Evolutionary conservation across 1,140 invertebrate species (phyloP).

Genomic region (Drosophila saltans): DNA sequence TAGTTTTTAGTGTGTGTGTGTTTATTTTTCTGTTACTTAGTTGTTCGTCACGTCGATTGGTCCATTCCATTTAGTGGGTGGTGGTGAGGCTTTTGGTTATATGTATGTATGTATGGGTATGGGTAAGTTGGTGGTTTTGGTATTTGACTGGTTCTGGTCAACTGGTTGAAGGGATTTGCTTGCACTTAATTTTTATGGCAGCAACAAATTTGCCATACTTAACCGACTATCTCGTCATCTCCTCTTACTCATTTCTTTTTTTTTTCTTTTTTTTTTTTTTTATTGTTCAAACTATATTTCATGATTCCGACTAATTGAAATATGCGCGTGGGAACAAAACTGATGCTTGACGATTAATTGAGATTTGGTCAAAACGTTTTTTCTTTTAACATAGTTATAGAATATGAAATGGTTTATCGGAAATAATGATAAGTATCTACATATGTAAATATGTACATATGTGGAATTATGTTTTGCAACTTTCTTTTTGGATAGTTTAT

Average conservation of each 20-base stretch:
- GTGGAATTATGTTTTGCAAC: too few species aligned
- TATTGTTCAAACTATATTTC: constrained; percentile 56
- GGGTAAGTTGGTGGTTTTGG: constrained; percentile 9
- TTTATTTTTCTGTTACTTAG: constrained; percentile 47
- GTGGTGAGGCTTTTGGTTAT: too few species aligned
- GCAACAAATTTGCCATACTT: constrained; percentile 21
- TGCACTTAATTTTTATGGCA: constrained; percentile 42
- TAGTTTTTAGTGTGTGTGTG: constrained; percentile 7
- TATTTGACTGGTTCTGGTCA: constrained; percentile 13
- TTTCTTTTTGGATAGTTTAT: too few species aligned
- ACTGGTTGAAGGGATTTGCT: constrained; percentile 34
- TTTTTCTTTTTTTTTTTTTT: constrained; percentile 18
- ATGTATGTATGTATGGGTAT: too few species aligned
- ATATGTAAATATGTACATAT: too few species aligned
- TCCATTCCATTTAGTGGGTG: constrained; percentile 39
- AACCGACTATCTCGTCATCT: neutral
- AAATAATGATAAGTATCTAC: too few species aligned
- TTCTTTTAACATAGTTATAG: neutral
- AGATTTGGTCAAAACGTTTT: constrained; percentile 20
- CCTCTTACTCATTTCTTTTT: neutral
- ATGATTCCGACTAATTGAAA: constrained; percentile 61
- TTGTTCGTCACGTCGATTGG: constrained; percentile 77
- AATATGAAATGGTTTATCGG: too few species aligned
- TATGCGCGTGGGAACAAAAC: constrained; percentile 38
- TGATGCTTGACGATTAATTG: constrained; percentile 45